Base-by-base conservation (phyloP, 1,140 invertebrate species). In the Euborellia annulipes region DNA sequence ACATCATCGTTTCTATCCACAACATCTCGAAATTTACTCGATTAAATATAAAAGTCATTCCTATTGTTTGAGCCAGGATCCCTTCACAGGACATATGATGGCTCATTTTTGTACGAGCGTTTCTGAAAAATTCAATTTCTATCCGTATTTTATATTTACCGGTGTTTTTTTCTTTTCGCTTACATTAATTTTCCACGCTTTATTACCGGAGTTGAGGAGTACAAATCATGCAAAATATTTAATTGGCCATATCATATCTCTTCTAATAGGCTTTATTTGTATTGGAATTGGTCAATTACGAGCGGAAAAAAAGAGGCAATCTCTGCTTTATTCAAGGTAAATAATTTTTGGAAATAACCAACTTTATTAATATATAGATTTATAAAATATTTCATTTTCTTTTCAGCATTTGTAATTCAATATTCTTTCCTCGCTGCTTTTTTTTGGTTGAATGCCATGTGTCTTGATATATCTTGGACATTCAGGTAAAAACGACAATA, bases 391-490 rank as follows among this genome's bases (percentile, higher is more conserved):
- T 48, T 46, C 44, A 22, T 46, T 18, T 27, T 36, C 46, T 36
- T 61, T 61, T 39, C 55, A 64, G 62, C 49, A 17, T 60, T 58
- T 32, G 34, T 53, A 4, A 58, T 61, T 45, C 54, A 69, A 3
- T 69, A 66, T 36, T 54, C 55, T 4, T 64, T 65, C 52, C 58
- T 82, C 32, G 67, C 75, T 1, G 64, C 77, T 13, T 82, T 82
- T 53, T 72, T 72, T 32, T 85, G 81, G 81, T 70, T 83, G 54
- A 75, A 73, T 55, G 67, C 77, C 27, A 78, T 81, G 68, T 75
- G 77, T 43, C 71, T 76, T 51, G 76, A 79, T 55, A 74, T 79
- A 46, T 77, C 71, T 57, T 66, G 68, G 55, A 77, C 77, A 11
- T 70, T 72, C 48, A 65, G 68, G 70, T 70, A 58, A 60, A 62